These are phyloP conservation scores for Aldrovandia affinis DNA, from an alignment of 2,797 vertebrate species.

Conservation along the genomic window DNA sequence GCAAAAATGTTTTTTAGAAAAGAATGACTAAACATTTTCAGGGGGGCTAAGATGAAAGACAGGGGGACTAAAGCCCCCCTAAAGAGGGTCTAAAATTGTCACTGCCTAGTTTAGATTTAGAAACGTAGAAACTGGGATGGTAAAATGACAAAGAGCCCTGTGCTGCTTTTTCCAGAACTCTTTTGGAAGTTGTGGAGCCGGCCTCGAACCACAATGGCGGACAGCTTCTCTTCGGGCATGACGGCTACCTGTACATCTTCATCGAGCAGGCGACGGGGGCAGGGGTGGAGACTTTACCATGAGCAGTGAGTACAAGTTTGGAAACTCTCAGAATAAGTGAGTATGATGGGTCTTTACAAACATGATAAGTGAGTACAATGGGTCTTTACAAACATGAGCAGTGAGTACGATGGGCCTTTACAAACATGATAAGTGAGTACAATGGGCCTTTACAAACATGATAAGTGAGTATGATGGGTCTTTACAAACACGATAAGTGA, in stretches of 20 bases:
- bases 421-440: no score
- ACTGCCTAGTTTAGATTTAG: not conserved
- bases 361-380: slow-evolving; percentile 74
- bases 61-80: no score
- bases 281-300: slow-evolving; percentile 79
- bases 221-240: slow-evolving; percentile 80
- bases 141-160: not conserved
- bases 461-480: slow-evolving; percentile 73
- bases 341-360: slow-evolving; percentile 42
- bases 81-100: no score
- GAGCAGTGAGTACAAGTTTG: no score
- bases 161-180: slow-evolving; percentile 60
- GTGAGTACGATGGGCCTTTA: no score
- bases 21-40: no score
- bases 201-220: slow-evolving; percentile 86
- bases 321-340: slow-evolving; percentile 84
- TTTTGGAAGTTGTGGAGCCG: slow-evolving; percentile 79
- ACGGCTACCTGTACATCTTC: slow-evolving; percentile 82
- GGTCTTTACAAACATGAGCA: no score
- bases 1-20: no score
- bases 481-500: slow-evolving; percentile 75
- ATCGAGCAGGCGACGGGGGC: slow-evolving; percentile 82
- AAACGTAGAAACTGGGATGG: not conserved
- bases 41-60: no score
- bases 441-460: slow-evolving; percentile 85